Evolutionary conservation across 1,140 invertebrate genomes (phyloP).

Genomic region (Nasonia giraulti): DNA sequence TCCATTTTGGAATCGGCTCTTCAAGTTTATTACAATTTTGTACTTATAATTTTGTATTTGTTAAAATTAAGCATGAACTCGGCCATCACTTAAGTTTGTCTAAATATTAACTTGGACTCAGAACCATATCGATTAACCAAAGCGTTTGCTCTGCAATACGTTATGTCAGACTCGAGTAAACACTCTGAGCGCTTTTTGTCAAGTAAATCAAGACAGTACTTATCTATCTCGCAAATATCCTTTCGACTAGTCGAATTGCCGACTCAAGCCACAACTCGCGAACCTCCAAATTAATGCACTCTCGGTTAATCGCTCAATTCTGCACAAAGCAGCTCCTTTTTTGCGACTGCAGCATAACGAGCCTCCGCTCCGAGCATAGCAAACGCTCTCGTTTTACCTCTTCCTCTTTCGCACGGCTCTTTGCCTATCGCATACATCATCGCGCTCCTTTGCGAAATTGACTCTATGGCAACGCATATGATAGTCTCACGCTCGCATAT

Average conservation of each 20-base stretch:
- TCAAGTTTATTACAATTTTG: too few relatives aligned
- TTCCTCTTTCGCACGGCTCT: slow-evolving; percentile 4
- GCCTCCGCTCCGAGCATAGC: neutral
- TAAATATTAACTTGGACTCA: too few relatives aligned
- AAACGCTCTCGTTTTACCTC: slow-evolving; percentile 1
- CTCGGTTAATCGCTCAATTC: neutral
- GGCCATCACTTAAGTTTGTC: too few relatives aligned
- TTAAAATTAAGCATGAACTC: too few relatives aligned
- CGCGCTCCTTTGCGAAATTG: neutral
- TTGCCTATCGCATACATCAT: neutral
- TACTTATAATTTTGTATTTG: too few relatives aligned
- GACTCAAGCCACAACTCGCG: neutral
- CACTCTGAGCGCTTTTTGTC: neutral
- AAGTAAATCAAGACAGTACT: neutral
- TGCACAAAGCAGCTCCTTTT: neutral
- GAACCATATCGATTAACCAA: too few relatives aligned
- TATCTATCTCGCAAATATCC: neutral
- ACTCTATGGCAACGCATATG: neutral
- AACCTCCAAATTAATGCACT: neutral
- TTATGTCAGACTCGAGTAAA: neutral
- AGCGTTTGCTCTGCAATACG: too few relatives aligned
- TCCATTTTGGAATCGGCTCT: too few relatives aligned
- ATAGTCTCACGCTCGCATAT: slow-evolving; percentile 12
- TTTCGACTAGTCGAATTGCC: neutral
- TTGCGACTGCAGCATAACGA: neutral